Evolutionary conservation across 2,888 invertebrate genomes (phyloP).

Genomic region (Calameuta filiformis): DNA sequence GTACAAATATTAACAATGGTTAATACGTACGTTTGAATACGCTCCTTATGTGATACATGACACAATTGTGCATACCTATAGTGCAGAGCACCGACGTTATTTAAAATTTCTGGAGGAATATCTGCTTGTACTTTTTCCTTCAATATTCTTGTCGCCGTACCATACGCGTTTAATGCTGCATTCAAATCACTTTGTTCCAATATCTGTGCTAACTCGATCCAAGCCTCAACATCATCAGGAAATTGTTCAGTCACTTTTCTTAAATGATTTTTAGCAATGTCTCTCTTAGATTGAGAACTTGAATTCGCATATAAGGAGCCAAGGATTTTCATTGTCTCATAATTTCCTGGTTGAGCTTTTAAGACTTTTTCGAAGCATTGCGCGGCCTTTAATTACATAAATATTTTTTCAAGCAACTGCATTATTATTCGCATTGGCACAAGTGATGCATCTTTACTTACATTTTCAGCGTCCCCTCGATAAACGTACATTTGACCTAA

Average conservation of each 20-base stretch:
- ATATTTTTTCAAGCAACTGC: background rate
- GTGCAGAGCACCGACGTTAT: conserved; percentile 96
- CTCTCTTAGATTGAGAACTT: conserved; percentile 87
- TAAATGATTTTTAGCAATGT: conserved; percentile 92
- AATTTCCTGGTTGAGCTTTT: conserved; percentile 96
- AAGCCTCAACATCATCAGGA: conserved; percentile 98
- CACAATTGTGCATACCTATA: conserved; percentile 69
- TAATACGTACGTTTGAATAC: background rate
- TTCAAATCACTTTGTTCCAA: conserved; percentile 93
- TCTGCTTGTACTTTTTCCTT: conserved; percentile 94
- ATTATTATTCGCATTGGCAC: background rate
- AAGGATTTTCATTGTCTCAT: conserved; percentile 99
- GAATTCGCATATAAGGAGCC: conserved; percentile 96
- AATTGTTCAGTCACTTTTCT: conserved; percentile 97
- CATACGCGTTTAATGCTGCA: conserved; percentile 89
- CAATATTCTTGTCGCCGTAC: conserved; percentile 91
- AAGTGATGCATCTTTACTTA: conserved; percentile 65
- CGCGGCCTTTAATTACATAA: conserved; percentile 78
- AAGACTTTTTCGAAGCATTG: conserved; percentile 99
- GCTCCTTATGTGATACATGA: background rate
- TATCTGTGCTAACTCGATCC: conserved; percentile 99
- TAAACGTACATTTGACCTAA: conserved; percentile 99
- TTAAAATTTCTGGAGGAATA: conserved; percentile 96
- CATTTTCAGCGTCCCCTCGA: conserved; percentile 93
- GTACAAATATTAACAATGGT: conserved; percentile 17